phyloP scores from a whole-genome alignment of 1,140 invertebrate genomes.

The Trichonephila inaurata region DNA sequence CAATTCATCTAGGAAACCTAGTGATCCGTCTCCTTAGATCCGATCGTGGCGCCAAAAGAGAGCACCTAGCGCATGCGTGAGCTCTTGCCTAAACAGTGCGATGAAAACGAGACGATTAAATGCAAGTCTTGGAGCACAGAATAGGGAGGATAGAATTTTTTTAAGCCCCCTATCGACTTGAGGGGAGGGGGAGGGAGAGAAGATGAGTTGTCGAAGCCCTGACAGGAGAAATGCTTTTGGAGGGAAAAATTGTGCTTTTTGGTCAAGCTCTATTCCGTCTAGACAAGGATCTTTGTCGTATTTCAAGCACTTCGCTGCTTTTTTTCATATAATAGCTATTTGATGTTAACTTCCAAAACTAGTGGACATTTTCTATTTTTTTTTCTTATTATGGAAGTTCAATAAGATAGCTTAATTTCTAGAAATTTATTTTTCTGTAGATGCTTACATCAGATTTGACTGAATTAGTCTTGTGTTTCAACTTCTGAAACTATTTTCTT shows the following conservation, averaged over 20 bases:
- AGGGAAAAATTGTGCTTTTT: slow-evolving; percentile 69
- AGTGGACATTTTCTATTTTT: slow-evolving; percentile 6
- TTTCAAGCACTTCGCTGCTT: slow-evolving; percentile 48
- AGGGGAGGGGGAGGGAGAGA: neutral
- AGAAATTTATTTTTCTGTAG: no score
- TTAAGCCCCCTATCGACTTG: slow-evolving; percentile 16
- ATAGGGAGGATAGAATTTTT: slow-evolving; percentile 17
- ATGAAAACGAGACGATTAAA: slow-evolving; percentile 74
- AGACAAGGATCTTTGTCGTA: slow-evolving; percentile 71
- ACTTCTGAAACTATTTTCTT: no score
- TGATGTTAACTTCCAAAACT: slow-evolving; percentile 21
- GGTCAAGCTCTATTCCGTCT: slow-evolving; percentile 74
- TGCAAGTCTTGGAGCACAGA: slow-evolving; percentile 41
- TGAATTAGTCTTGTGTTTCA: no score
- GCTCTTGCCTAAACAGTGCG: slow-evolving; percentile 73
- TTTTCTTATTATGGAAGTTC: neutral
- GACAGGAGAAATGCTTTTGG: slow-evolving; percentile 62
- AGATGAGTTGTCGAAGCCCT: slow-evolving; percentile 24
- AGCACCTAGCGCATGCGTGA: slow-evolving; percentile 44
- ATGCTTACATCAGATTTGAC: no score
- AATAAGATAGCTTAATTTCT: neutral
- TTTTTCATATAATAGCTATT: slow-evolving; percentile 11
- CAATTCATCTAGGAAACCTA: neutral
- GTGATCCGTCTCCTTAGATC: slow-evolving; percentile 22
- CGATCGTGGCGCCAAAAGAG: slow-evolving; percentile 67